Evolutionary conservation across 2,888 invertebrate genomes (phyloP), one percentile per base, ranked within the genome.

Genomic region (Exephanes ischioxanthus): DNA sequence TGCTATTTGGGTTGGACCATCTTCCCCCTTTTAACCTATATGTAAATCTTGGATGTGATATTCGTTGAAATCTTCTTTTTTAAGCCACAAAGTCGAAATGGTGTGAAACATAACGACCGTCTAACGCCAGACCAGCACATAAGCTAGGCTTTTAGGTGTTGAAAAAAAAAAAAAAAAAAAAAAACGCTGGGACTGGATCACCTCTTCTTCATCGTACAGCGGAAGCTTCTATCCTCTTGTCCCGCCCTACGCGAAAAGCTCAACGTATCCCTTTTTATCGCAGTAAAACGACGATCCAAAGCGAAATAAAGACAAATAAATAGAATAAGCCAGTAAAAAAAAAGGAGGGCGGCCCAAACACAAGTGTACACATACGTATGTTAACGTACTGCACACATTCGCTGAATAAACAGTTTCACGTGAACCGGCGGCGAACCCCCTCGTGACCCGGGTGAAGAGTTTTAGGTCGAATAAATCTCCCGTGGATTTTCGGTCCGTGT

Each of bases 381-480:
- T 58, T 37, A 22, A 30, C 14, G 14, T 61, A 11, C 75, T 51
- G 63, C 4, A 22, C 37, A 48, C 37, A 76, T 67, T 67, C 22
- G 41, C 3, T 26, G 9, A 19, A 76, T 66, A 67, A 76, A 76
- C 76, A 37, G 33, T 66, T 66, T 66, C 53, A 48, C 66, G 14
- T 67, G 67, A 51, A 37, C 53, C 66, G 16, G 66, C 51, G 33
- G 66, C 26, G 48, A 76, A 67, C 16, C 37, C 41, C 58, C 16
- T 19, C 22, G 19, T 73, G 76, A 68, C 66, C 53, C 53, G 66
- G 66, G 14, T 68, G 66, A 70, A 81, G 51, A 83, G 55, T 55
- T 58, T 75, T 68, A 55, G 63, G 73, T 30, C 77, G 73, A 78
- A 83, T 78, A 84, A 84, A 81, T 81, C 80, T 84, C 66, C 66